Evolutionary conservation across 2,888 invertebrate species (phyloP), one percentile per base, ranked within the genome.

Genomic region (Aphrophora alni): DNA sequence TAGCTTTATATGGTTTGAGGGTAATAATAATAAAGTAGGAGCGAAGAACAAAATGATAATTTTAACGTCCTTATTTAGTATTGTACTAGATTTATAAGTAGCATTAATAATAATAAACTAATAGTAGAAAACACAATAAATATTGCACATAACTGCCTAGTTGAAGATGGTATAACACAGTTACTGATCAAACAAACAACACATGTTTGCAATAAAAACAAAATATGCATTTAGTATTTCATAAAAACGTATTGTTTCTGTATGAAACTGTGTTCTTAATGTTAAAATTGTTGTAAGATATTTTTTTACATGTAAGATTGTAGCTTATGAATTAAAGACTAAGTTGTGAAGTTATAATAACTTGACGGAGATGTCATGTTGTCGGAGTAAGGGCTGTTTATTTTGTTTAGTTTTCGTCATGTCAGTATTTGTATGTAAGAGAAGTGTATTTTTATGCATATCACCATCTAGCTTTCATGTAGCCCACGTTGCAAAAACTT

Each of bases 391-490:
- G 78, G 73, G 78, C 78, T 78, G 44, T 73, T 78, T 81, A 17
- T 44, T 81, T 78, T 78, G 69, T 78, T 78, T 81, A 25, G 38
- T 81, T 78, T 78, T 75, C 74, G 28, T 81, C 81, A 77, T 77
- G 71, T 73, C 81, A 76, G 78, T 81, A 81, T 81, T 81, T 81
- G 75, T 81, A 81, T 75, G 81, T 81, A 81, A 81, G 78, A 81
- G 78, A 78, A 78, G 71, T 84, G 84, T 84, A 84, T 84, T 84
- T 84, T 84, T 84, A 84, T 84, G 84, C 84, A 84, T 84, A 84
- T 84, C 84, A 84, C 82, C 81, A 81, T 78, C 81, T 81, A 81
- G 81, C 81, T 81, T 81, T 80, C 24, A 71, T 78, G 77, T 81
- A 81, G 81, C 75, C 81, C 78, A 44, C 44, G 33, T 44, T 44